phyloP scores from a whole-genome alignment of 1,140 invertebrate species.

The Drosophila mayri region DNA sequence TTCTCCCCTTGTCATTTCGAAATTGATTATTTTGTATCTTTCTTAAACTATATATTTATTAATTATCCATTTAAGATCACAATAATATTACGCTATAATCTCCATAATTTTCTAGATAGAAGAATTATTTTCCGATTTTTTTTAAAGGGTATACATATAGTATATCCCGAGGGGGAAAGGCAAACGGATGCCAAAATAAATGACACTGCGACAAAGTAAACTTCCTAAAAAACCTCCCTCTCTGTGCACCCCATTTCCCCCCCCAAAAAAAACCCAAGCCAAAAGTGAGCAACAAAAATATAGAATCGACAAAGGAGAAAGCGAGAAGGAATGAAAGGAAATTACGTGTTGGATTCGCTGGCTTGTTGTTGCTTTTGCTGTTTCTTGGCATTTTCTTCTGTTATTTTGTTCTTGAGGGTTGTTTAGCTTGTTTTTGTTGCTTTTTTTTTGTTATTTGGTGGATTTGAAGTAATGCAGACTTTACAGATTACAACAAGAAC shows the following conservation, averaged over 20 bases:
- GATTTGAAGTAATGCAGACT: conserved; percentile 80
- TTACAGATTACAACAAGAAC: conserved; percentile 70
- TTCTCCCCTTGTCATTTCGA: too few species aligned
- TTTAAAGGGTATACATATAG: not conserved
- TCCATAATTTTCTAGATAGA: not conserved
- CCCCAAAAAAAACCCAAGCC: not conserved
- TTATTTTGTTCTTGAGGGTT: conserved; percentile 19
- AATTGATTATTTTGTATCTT: too few species aligned
- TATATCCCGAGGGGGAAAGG: not conserved
- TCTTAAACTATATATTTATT: too few species aligned
- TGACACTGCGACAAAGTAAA: conserved; percentile 82
- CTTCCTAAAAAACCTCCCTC: conserved; percentile 42
- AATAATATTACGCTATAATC: too few species aligned
- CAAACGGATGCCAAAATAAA: conserved; percentile 70
- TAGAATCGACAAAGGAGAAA: not conserved
- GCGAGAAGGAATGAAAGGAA: conserved; percentile 43
- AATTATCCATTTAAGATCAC: too few species aligned
- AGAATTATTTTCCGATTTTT: too few species aligned
- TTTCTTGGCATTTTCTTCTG: conserved; percentile 33
- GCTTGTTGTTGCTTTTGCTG: conserved; percentile 37
- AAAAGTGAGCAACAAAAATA: conserved; percentile 55
- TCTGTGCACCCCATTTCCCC: not conserved
- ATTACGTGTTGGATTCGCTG: conserved; percentile 64
- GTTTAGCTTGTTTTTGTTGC: conserved; percentile 10
- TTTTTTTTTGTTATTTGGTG: conserved; percentile 45